Evolutionary conservation across 1,140 invertebrate genomes (phyloP).

Genomic region (Bombus soroeensis): DNA sequence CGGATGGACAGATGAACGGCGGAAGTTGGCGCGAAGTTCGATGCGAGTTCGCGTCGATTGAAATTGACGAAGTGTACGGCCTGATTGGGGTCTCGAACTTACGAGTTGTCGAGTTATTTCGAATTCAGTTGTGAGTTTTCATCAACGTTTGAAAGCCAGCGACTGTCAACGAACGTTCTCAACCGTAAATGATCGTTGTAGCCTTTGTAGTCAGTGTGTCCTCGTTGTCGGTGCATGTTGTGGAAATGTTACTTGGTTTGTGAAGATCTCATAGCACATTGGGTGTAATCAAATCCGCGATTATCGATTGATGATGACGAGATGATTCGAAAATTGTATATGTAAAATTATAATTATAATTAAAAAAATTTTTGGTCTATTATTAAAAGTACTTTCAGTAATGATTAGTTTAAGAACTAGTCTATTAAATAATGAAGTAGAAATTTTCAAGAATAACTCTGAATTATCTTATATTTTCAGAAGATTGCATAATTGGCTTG

Average conservation of each 20-base stretch:
- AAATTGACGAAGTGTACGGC: not conserved
- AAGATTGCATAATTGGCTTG: no score
- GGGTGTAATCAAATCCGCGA: not conserved
- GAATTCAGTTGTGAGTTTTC: not conserved
- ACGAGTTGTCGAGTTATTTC: constrained; percentile 7
- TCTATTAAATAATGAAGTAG: no score
- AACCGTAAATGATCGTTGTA: not conserved
- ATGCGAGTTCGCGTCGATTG: not conserved
- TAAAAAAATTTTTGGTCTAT: no score
- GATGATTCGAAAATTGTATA: not conserved
- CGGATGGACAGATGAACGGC: not conserved
- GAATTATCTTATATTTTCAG: no score
- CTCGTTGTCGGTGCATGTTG: not conserved
- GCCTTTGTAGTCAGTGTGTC: not conserved
- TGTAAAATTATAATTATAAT: no score
- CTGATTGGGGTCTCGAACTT: not conserved
- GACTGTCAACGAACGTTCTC: not conserved
- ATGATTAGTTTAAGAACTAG: no score
- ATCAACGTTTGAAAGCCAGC: not conserved
- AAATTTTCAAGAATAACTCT: no score
- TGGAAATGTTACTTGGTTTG: not conserved
- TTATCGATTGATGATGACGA: not conserved
- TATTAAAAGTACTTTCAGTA: no score
- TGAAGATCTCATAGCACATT: not conserved
- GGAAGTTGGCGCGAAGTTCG: not conserved